Conservation (phyloP, 2,113 vertebrate genomes). For the Elachura formosa region DNA sequence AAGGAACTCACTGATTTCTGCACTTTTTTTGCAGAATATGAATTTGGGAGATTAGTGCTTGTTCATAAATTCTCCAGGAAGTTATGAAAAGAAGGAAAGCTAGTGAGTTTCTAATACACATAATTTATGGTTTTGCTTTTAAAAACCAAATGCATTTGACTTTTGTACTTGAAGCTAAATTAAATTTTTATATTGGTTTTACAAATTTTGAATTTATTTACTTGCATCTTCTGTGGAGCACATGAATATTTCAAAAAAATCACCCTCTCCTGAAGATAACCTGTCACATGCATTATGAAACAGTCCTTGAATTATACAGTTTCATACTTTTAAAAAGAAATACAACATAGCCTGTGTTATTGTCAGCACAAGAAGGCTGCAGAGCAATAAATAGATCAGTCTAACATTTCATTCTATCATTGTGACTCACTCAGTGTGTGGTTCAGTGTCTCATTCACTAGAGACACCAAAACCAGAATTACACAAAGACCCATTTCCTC, state of each 20-base stretch:
- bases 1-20: background rate
- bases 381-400: background rate
- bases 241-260: background rate
- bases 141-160: background rate
- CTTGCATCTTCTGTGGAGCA: background rate
- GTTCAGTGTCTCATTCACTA: conserved; percentile 23
- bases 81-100: background rate
- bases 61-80: background rate
- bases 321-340: background rate
- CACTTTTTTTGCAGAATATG: background rate
- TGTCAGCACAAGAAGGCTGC: background rate
- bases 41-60: background rate
- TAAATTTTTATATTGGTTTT: background rate
- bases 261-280: background rate
- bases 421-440: conserved; percentile 12
- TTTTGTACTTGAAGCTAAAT: background rate
- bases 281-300: background rate
- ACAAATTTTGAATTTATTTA: background rate
- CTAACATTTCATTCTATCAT: background rate
- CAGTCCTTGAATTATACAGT: background rate
- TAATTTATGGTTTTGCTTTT: background rate
- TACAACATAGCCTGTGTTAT: background rate
- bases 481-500: conserved; percentile 7
- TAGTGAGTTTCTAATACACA: background rate
- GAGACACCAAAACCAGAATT: background rate